phyloP scores from a whole-genome alignment of 2,797 vertebrate species.

The Hyperoplus immaculatus region DNA sequence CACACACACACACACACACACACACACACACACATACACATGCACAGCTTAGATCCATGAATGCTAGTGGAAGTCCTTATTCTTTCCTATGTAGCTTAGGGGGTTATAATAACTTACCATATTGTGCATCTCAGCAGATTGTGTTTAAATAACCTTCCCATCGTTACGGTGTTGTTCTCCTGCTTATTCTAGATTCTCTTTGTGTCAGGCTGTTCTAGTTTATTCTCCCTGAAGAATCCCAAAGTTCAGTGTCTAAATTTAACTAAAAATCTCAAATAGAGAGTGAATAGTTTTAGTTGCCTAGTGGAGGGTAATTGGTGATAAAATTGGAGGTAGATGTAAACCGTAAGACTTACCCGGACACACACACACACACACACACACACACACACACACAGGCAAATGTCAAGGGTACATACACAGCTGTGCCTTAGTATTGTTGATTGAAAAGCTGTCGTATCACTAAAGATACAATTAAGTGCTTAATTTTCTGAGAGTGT shows the following conservation, averaged over 20 bases:
- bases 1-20: too few relatives aligned
- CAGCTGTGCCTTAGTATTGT: too few relatives aligned
- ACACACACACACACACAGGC: too few relatives aligned
- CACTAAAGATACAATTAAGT: too few relatives aligned
- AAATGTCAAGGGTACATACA: too few relatives aligned
- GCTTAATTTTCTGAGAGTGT: too few relatives aligned
- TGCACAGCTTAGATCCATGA: conserved; percentile 7
- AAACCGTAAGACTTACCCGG: not conserved
- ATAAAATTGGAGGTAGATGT: conserved; percentile 6
- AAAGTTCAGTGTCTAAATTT: conserved; percentile 34
- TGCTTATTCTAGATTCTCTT: conserved; percentile 46
- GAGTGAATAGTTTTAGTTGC: not conserved
- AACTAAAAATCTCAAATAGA: not conserved
- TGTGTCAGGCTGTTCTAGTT: conserved; percentile 35
- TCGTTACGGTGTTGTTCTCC: conserved; percentile 21
- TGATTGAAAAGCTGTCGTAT: too few relatives aligned
- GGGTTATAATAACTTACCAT: conserved; percentile 11
- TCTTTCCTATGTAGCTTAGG: not conserved
- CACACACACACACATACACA: too few relatives aligned
- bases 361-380: not conserved
- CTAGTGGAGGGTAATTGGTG: not conserved
- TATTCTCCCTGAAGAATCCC: conserved; percentile 3
- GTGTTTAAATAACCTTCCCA: conserved; percentile 37
- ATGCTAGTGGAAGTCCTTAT: not conserved
- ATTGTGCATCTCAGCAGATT: conserved; percentile 38